Evolutionary conservation across 1,140 invertebrate genomes (phyloP).

Genomic region (Pseudomyrmex concolor): DNA sequence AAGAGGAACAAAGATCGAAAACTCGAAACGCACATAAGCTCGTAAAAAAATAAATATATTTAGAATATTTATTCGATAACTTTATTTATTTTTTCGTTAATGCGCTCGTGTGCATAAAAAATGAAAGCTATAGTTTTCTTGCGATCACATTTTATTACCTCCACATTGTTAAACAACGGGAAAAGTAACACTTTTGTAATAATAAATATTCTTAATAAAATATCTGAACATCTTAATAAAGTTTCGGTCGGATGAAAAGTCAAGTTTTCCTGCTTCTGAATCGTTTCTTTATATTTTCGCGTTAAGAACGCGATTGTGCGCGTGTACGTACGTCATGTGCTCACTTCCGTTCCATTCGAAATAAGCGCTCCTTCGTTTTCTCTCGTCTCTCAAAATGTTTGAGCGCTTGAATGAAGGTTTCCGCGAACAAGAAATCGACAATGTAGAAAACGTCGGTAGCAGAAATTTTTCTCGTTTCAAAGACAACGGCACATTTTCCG

Average conservation of each 20-base stretch:
- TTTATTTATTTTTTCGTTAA: too few relatives aligned
- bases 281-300: neutral
- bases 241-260: neutral
- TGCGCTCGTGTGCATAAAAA: too few relatives aligned
- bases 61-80: too few relatives aligned
- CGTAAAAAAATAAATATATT: too few relatives aligned
- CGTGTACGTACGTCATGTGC: conserved; percentile 16
- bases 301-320: neutral
- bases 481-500: conserved; percentile 19
- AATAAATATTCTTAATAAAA: too few relatives aligned
- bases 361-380: conserved; percentile 36
- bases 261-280: neutral
- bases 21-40: too few relatives aligned
- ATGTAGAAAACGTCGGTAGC: conserved; percentile 7
- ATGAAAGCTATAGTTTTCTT: too few relatives aligned
- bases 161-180: too few relatives aligned
- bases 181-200: too few relatives aligned
- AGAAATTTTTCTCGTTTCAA: conserved; percentile 60
- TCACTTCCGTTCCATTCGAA: conserved; percentile 26
- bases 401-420: conserved; percentile 27
- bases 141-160: too few relatives aligned
- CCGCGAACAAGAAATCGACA: conserved; percentile 44
- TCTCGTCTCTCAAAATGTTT: conserved; percentile 41
- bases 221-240: too few relatives aligned
- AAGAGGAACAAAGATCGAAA: too few relatives aligned